Conservation (phyloP, 2,113 vertebrate species). For the Garra rufa region DNA sequence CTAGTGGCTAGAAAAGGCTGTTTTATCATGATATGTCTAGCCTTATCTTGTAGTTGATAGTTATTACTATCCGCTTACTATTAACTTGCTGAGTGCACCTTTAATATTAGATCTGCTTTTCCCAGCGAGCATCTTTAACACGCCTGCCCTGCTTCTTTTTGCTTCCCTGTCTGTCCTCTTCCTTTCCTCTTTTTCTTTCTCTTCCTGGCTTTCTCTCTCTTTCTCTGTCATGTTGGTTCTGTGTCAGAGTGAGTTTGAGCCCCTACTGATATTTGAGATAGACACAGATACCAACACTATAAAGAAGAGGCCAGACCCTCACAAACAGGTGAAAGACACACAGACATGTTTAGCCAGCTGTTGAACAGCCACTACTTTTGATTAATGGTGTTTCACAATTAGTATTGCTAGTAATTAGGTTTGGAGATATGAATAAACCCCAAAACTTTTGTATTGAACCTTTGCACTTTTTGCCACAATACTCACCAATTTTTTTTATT, state of each 20-base stretch:
- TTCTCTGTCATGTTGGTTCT: conserved; percentile 44
- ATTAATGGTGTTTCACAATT: background rate
- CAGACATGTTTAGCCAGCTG: background rate
- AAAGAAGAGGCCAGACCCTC: conserved; percentile 79
- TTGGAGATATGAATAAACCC: background rate
- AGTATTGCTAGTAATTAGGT: background rate
- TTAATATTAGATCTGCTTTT: conserved; percentile 13
- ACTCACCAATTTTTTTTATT: background rate
- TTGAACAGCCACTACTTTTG: background rate
- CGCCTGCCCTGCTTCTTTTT: conserved; percentile 24
- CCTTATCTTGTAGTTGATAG: background rate
- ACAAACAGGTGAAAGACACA: conserved; percentile 75
- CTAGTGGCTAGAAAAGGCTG: background rate
- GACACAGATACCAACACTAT: conserved; percentile 82
- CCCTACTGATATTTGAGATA: conserved; percentile 80
- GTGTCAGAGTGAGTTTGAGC: conserved; percentile 76
- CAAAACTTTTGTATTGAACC: background rate
- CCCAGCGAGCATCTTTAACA: background rate
- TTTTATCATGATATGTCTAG: background rate
- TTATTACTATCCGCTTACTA: background rate
- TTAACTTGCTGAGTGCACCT: background rate
- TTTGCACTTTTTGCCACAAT: background rate
- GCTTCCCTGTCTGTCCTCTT: conserved; percentile 15
- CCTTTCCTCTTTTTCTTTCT: no score
- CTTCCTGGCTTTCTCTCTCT: conserved; percentile 10